phyloP scores from a whole-genome alignment of 2,888 invertebrate genomes.

The Diaperis boleti region DNA sequence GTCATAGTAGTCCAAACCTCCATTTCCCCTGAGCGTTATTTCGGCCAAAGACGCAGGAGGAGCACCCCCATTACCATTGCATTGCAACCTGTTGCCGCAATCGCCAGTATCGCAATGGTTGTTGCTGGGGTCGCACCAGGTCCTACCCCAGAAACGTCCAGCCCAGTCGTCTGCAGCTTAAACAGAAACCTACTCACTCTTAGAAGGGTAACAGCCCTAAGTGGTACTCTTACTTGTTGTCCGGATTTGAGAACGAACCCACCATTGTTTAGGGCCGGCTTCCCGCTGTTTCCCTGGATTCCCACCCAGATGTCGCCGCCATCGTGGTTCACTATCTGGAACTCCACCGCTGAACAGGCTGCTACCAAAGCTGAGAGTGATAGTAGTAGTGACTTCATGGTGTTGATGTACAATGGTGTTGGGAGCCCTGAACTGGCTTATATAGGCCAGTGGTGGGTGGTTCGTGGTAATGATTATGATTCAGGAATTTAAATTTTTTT shows the following conservation, averaged over 20 bases:
- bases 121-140: slow-evolving; percentile 62
- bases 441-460: too few relatives aligned
- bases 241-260: slow-evolving; percentile 52
- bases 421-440: too few relatives aligned
- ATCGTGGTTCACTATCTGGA: slow-evolving; percentile 50
- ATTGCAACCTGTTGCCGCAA: slow-evolving; percentile 63
- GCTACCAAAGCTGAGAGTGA: background rate
- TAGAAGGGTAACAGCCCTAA: background rate
- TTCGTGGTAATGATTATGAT: too few relatives aligned
- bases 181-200: slow-evolving; percentile 42
- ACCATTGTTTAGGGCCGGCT: slow-evolving; percentile 51
- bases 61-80: slow-evolving; percentile 65
- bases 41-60: slow-evolving; percentile 65
- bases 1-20: slow-evolving; percentile 64
- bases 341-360: slow-evolving; percentile 40
- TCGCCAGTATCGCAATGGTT: slow-evolving; percentile 63
- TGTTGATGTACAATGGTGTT: background rate
- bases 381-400: background rate
- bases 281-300: slow-evolving; percentile 56
- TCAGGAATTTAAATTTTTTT: too few relatives aligned
- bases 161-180: slow-evolving; percentile 54
- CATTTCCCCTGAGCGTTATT: slow-evolving; percentile 61
- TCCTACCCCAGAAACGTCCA: slow-evolving; percentile 62
- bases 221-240: slow-evolving; percentile 50
- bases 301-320: slow-evolving; percentile 55